phyloP scores from a whole-genome alignment of 2,797 vertebrate genomes.

The Emys orbicularis region DNA sequence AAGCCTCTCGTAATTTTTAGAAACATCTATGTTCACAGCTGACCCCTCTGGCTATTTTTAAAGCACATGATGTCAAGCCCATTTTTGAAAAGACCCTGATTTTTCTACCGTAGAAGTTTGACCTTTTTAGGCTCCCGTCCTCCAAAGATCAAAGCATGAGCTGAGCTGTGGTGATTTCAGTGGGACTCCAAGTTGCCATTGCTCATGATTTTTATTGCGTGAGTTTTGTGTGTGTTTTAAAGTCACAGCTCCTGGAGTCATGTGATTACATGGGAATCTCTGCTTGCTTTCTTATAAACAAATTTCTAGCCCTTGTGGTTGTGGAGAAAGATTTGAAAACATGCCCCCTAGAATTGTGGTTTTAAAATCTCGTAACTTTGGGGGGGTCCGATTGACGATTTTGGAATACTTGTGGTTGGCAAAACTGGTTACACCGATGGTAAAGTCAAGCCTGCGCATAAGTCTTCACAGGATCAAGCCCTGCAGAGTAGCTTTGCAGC shows the following conservation, averaged over 20 bases:
- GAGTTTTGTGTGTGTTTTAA: neutral
- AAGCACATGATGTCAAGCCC: neutral
- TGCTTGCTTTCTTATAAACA: too few relatives aligned
- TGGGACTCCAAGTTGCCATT: neutral
- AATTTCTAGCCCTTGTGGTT: neutral
- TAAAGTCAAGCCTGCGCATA: neutral
- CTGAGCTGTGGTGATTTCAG: neutral
- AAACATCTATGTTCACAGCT: neutral
- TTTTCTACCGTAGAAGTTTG: neutral
- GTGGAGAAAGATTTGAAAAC: neutral
- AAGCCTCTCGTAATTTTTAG: neutral
- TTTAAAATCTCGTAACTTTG: neutral
- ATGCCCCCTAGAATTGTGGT: neutral
- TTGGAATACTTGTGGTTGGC: neutral
- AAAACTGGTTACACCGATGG: neutral
- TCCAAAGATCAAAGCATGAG: fast-evolving
- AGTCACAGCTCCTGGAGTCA: neutral
- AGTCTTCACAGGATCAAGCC: neutral
- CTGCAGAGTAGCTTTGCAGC: neutral
- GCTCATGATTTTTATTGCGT: neutral
- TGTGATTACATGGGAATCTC: neutral
- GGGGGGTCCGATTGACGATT: neutral
- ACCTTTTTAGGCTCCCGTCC: neutral
- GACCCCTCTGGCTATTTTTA: neutral
- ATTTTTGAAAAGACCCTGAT: neutral